These are phyloP conservation scores for Clavelina lepadiformis DNA, from an alignment of 23 tunicate genomes.

Conservation along the genomic window DNA sequence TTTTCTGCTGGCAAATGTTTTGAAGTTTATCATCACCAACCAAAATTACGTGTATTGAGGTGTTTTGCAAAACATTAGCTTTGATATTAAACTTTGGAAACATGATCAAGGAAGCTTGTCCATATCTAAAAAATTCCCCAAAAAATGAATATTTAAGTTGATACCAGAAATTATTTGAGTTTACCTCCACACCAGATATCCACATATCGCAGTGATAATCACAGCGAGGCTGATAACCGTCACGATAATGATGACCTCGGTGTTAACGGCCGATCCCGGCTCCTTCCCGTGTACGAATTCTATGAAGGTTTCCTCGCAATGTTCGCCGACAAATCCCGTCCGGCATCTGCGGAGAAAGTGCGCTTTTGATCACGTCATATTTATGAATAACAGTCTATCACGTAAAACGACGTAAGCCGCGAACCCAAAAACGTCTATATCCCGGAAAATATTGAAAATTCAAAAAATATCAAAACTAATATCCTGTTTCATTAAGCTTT, in stretches of 20 bases:
- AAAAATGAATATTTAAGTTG: not conserved
- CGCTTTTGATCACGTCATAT: too few relatives aligned
- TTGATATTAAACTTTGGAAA: not conserved
- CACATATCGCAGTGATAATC: not conserved
- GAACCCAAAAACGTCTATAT: too few relatives aligned
- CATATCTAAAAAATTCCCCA: too few relatives aligned
- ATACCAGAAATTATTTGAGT: not conserved
- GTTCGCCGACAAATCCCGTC: constrained; percentile 1
- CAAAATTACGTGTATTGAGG: too few relatives aligned
- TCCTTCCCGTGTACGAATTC: constrained; percentile 1
- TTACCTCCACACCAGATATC: constrained; percentile 20
- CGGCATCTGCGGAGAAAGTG: constrained; percentile 4
- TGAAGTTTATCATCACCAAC: too few relatives aligned
- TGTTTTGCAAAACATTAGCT: not conserved
- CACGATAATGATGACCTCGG: constrained; percentile 9
- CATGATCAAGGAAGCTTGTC: not conserved
- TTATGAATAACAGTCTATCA: too few relatives aligned
- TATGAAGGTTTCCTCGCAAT: constrained; percentile 12
- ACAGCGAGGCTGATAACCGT: constrained; percentile 10
- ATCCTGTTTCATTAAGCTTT: too few relatives aligned
- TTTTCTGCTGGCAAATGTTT: too few relatives aligned
- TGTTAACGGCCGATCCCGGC: not conserved
- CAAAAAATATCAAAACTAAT: too few relatives aligned
- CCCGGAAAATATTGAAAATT: too few relatives aligned
- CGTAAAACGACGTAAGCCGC: too few relatives aligned